Conservation (phyloP, 2,888 invertebrate genomes). For the Melanostoma scalare region DNA sequence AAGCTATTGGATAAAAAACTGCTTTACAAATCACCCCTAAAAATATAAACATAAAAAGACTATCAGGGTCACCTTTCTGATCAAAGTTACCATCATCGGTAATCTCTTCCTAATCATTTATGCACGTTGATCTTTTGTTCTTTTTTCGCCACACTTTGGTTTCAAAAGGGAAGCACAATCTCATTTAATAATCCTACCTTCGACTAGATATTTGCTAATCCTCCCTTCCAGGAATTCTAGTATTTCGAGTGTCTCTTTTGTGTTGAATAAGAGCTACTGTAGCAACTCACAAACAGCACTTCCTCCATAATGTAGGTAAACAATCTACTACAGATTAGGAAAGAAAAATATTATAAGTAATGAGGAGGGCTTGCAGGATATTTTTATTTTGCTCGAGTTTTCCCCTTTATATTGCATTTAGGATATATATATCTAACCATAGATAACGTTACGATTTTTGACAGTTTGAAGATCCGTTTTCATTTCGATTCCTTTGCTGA, state of each 20-base stretch:
- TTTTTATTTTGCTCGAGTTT: conserved; percentile 43
- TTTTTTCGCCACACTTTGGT: conserved; percentile 59
- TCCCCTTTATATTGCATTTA: conserved; percentile 20
- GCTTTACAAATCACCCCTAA: too few relatives aligned
- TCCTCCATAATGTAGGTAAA: conserved; percentile 58
- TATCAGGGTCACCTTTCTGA: background rate
- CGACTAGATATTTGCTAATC: conserved; percentile 1
- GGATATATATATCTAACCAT: conserved; percentile 16
- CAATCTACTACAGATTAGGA: conserved; percentile 16
- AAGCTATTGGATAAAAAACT: too few relatives aligned
- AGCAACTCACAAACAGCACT: conserved; percentile 59
- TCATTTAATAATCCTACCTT: background rate
- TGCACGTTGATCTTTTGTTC: conserved; percentile 62
- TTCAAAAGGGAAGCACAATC: conserved; percentile 21
- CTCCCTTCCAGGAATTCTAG: conserved; percentile 53
- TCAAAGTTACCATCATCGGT: conserved; percentile 11
- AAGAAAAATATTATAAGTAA: conserved; percentile 56
- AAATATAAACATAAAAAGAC: too few relatives aligned
- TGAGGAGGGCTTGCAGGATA: conserved; percentile 25
- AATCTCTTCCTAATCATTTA: conserved; percentile 58
- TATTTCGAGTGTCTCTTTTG: conserved; percentile 66
- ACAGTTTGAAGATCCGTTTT: conserved; percentile 65
- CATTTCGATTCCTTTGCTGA: conserved; percentile 54
- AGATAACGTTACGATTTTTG: conserved; percentile 65
- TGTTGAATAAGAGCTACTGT: conserved; percentile 59